Percentiles rank a stretch among this genome's conserved stretches.
These are phyloP conservation scores for Stegodyphus dumicola DNA, from an alignment of 1,140 invertebrate genomes.

Conservation along the genomic window DNA sequence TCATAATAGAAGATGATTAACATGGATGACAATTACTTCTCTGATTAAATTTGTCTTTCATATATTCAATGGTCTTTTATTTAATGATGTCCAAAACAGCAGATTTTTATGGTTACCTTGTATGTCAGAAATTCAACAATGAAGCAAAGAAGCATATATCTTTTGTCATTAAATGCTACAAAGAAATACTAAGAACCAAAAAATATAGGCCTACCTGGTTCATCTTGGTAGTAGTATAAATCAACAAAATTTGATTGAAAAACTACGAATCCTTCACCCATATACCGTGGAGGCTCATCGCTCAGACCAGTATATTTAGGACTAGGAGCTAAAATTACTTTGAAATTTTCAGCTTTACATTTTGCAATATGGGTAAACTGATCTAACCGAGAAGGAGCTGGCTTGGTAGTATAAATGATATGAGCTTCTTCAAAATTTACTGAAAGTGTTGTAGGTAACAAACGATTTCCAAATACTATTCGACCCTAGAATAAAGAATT, in stretches of 20 bases:
- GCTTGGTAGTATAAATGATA: conserved; percentile 94
- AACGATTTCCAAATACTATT: conserved; percentile 95
- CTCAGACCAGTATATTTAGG: conserved; percentile 92
- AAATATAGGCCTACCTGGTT: conserved; percentile 74
- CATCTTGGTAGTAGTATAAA: conserved; percentile 96
- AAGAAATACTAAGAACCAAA: too few species aligned
- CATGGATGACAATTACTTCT: too few species aligned
- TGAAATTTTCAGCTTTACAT: conserved; percentile 94
- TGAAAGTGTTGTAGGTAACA: conserved; percentile 92
- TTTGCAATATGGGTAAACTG: conserved; percentile 97
- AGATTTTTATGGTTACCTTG: too few species aligned
- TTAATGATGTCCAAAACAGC: not conserved
- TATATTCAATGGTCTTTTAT: too few species aligned
- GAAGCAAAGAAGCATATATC: too few species aligned
- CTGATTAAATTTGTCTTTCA: too few species aligned
- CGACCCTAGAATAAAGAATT: conserved; percentile 75
- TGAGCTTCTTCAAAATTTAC: conserved; percentile 95
- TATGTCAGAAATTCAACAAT: too few species aligned
- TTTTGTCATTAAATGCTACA: not conserved
- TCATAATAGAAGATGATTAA: too few species aligned
- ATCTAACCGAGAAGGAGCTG: conserved; percentile 90
- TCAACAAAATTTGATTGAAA: conserved; percentile 95
- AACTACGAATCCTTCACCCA: conserved; percentile 98
- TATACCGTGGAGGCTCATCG: conserved; percentile 95
- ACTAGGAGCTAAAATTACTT: conserved; percentile 92